phyloP scores from a whole-genome alignment of 1,140 invertebrate genomes.

The Lordiphosa mommai region DNA sequence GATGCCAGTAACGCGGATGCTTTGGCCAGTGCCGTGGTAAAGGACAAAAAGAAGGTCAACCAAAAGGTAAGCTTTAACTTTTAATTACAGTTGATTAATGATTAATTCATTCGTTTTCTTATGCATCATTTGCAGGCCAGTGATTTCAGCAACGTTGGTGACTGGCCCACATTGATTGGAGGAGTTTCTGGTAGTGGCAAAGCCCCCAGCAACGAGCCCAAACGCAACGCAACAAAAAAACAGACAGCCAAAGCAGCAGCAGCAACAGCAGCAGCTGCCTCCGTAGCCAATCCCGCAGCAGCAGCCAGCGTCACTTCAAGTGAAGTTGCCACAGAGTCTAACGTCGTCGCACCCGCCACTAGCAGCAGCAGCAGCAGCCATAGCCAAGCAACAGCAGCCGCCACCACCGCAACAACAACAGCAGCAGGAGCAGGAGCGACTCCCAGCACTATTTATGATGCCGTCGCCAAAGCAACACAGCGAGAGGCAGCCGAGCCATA shows the following conservation, averaged over 20 bases:
- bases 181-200: conserved; percentile 68
- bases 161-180: conserved; percentile 87
- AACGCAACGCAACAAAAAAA: conserved; percentile 66
- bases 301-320: conserved; percentile 33
- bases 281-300: conserved; percentile 1
- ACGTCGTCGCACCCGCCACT: conserved; percentile 5
- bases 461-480: conserved; percentile 48
- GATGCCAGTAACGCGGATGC: conserved; percentile 65
- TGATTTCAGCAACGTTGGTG: conserved; percentile 86
- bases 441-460: conserved; percentile 65
- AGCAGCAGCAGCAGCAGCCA: conserved; percentile 15
- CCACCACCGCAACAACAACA: conserved; percentile 1
- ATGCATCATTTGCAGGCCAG: conserved; percentile 83
- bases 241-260: conserved; percentile 42
- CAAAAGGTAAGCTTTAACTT: conserved; percentile 81
- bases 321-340: conserved; percentile 44
- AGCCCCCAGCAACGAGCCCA: conserved; percentile 73
- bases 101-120: conserved; percentile 1
- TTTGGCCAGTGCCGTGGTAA: conserved; percentile 82
- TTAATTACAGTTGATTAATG: too few species aligned
- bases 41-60: conserved; percentile 83
- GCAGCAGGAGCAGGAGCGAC: conserved; percentile 21
- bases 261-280: conserved; percentile 21
- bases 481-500: conserved; percentile 55
- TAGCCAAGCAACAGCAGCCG: neutral